Base-by-base conservation (phyloP, 2,797 vertebrate species). In the Podargus strigoides region DNA sequence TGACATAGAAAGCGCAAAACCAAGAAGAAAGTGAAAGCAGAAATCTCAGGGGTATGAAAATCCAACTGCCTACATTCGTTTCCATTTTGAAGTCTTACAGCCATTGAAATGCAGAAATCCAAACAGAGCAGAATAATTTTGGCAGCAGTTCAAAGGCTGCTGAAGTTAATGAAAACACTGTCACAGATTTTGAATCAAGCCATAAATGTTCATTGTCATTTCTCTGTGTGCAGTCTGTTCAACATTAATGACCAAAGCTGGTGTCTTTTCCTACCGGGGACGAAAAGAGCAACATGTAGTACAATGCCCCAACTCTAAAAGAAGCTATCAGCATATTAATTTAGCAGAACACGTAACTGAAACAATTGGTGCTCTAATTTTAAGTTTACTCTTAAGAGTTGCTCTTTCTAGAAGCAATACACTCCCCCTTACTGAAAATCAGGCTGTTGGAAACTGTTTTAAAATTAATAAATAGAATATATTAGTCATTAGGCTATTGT, bases 1-100 rank as follows among this genome's bases (percentile, higher is more conserved):
- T 83, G 70, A 91, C 77, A 76, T 2, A 78, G 68, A 92, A 95
- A 96, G 93, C 83, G 47, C 62, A 91, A 90, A 97, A 93, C 59
- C 66, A 94, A 91, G 88, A 94, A 88, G 79, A 92, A 95, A 83
- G 95, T 84, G 91, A 91, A 93, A 96, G 95, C 86, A 90, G 88
- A 90, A 88, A 69, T 92, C 92, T 94, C 94, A 96, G 96, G 97
- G 97, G 97, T 96, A 98, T 97, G 97, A 96, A 94, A 97, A 98
- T 97, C 97, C 97, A 96, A 92, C 78, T 94, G 95, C 95, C 88
- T 79, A 46, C 37, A 80, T 81, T 91, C 18, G 47, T 93, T 97
- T 96, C 82, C 94, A 92, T 79, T 93, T 96, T 94, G 90, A 95
- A 86, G n/a, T 88, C 96, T 87, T 85, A 80, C 79, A 95, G 83